Evolutionary conservation across 2,888 invertebrate genomes (phyloP), one percentile per base, ranked within the genome.

Genomic region (Herminia tarsipennalis): DNA sequence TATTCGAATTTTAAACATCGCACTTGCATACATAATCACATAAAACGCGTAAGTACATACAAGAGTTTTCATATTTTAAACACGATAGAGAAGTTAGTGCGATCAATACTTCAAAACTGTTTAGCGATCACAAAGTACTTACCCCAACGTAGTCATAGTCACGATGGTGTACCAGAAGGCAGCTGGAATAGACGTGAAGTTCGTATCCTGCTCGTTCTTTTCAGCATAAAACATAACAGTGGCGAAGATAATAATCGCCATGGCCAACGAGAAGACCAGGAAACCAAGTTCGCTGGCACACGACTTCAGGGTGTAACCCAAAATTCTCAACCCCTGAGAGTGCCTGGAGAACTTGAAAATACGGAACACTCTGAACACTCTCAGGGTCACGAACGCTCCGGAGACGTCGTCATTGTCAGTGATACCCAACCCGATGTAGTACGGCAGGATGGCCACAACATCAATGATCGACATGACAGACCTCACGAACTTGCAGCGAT

Each of bases 131-230:
- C 51, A 10, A 51, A 56, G 24, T 38, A 95, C 97, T 97, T 90
- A 99, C 99, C 99, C 99, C 63, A 99, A 92, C 35, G 99, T 99
- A 51, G 99, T 99, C 98, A 99, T 99, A 67, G 99, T 99, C 81
- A 99, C 99, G 81, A 99, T 99, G 81, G 99, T 99, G 93, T 99
- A 99, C 99, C 99, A 99, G 92, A 99, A 99, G 67, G 99, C 99
- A 42, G 99, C 98, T 49, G 99, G 99, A 92, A 99, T 99, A 84
- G 98, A 99, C 57, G 98, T 99, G 93, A 99, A 99, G 88, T 97
- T 97, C 42, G 99, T 99, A 73, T 96, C 96, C 74, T 95, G 95
- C 64, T 98, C 99, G 86, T 99, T 99, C 93, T 99, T 99, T 93
- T 99, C 99, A 37, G 99, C 99, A 93, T 99, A 99, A 93, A 98